phyloP scores from a whole-genome alignment of 2,797 vertebrate species.

The Syncerus caffer region DNA sequence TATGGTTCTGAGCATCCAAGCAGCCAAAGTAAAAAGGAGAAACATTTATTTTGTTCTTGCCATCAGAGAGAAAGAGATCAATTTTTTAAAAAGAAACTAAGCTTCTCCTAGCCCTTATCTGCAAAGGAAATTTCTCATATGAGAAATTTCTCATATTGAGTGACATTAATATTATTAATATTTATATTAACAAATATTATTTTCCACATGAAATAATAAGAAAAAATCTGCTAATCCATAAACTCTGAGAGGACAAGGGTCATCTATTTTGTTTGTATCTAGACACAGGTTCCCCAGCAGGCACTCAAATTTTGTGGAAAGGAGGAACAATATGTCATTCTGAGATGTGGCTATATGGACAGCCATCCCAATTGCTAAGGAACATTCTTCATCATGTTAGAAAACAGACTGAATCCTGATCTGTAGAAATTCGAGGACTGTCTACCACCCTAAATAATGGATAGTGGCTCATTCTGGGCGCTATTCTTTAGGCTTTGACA shows the following conservation, averaged over 20 bases:
- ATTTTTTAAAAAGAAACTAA: neutral
- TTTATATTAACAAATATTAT: neutral
- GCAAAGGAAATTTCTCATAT: neutral
- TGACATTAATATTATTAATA: neutral
- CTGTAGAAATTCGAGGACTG: neutral
- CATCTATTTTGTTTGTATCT: neutral
- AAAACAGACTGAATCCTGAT: neutral
- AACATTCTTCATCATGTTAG: neutral
- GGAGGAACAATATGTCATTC: neutral
- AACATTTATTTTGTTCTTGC: neutral
- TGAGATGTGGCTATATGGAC: neutral
- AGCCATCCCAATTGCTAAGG: neutral
- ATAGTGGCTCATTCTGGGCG: neutral
- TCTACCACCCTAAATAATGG: neutral
- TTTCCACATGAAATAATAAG: neutral
- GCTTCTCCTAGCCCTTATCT: neutral
- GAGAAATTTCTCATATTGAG: neutral
- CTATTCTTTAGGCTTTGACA: neutral
- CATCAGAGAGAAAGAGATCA: neutral
- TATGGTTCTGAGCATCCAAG: neutral
- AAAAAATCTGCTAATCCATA: neutral
- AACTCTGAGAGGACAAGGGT: neutral
- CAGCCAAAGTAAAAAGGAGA: neutral
- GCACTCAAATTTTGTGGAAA: neutral
- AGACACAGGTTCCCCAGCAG: neutral